These are phyloP conservation scores for Eulithis testata DNA, from an alignment of 2,888 invertebrate genomes.

Conservation along the genomic window DNA sequence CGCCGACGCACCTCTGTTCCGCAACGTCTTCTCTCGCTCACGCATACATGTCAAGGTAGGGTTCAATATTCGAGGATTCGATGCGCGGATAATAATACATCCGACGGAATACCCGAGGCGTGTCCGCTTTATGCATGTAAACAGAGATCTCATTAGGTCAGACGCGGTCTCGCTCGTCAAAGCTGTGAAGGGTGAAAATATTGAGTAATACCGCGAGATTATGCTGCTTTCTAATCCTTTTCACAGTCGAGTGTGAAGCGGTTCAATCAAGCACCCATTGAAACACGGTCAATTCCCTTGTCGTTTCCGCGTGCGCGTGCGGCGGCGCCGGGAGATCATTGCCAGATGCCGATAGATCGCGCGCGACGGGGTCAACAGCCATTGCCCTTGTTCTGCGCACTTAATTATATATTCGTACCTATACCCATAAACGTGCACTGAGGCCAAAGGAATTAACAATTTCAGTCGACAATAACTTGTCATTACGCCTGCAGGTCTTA, in stretches of 20 bases:
- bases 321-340: constrained; percentile 74
- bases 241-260: constrained; percentile 58
- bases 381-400: constrained; percentile 82
- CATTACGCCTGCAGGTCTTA: constrained; percentile 23
- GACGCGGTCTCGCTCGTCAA: constrained; percentile 52
- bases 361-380: constrained; percentile 82
- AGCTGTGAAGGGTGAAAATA: constrained; percentile 42
- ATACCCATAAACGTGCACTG: constrained; percentile 52
- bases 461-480: constrained; percentile 39
- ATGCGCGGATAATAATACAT: constrained; percentile 73
- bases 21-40: constrained; percentile 71
- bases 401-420: constrained; percentile 67
- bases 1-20: constrained; percentile 71
- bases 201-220: constrained; percentile 49
- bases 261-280: constrained; percentile 70
- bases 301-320: constrained; percentile 73
- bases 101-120: constrained; percentile 63
- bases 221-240: constrained; percentile 69
- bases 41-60: constrained; percentile 83
- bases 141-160: constrained; percentile 70
- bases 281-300: constrained; percentile 77
- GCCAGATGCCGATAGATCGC: constrained; percentile 82
- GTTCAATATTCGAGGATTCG: constrained; percentile 82
- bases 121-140: constrained; percentile 67
- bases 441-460: constrained; percentile 66